phyloP scores from a whole-genome alignment of 1,140 invertebrate genomes.

The Drosophila setifemur region DNA sequence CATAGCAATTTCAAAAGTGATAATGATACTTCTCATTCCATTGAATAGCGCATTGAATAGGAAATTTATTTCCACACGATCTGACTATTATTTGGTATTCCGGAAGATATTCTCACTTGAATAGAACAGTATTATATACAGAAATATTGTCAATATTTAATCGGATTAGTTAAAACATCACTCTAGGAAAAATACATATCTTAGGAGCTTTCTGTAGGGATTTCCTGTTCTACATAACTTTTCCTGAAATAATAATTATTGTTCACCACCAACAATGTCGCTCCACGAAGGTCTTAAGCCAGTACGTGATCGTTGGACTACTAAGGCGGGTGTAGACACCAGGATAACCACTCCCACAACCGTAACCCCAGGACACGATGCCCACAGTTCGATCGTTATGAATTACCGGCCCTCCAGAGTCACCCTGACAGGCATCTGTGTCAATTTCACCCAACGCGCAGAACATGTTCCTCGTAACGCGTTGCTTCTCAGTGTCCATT shows the following conservation, averaged over 20 bases:
- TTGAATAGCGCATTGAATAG: neutral
- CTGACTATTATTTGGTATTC: neutral
- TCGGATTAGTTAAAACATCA: too few relatives aligned
- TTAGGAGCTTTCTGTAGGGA: too few relatives aligned
- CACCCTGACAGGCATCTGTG: slow-evolving; percentile 55
- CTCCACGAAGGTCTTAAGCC: slow-evolving; percentile 18
- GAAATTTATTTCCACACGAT: slow-evolving; percentile 7
- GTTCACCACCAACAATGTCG: slow-evolving; percentile 19
- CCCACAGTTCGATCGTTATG: slow-evolving; percentile 27
- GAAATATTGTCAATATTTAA: too few relatives aligned
- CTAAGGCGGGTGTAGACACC: slow-evolving; percentile 84
- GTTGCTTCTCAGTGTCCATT: neutral
- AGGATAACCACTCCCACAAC: slow-evolving; percentile 79
- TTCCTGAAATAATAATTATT: neutral
- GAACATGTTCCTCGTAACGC: slow-evolving; percentile 74
- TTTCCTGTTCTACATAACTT: neutral
- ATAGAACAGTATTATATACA: neutral
- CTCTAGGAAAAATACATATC: too few relatives aligned
- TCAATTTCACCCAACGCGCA: slow-evolving; percentile 74
- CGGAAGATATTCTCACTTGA: neutral
- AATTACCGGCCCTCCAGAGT: slow-evolving; percentile 59
- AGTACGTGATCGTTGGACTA: slow-evolving; percentile 14
- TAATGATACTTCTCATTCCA: slow-evolving; percentile 15
- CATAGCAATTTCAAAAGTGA: slow-evolving; percentile 2
- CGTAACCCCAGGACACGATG: slow-evolving; percentile 85